Base-by-base conservation (phyloP, 2,797 vertebrate genomes). In the Sternotherus odoratus region DNA sequence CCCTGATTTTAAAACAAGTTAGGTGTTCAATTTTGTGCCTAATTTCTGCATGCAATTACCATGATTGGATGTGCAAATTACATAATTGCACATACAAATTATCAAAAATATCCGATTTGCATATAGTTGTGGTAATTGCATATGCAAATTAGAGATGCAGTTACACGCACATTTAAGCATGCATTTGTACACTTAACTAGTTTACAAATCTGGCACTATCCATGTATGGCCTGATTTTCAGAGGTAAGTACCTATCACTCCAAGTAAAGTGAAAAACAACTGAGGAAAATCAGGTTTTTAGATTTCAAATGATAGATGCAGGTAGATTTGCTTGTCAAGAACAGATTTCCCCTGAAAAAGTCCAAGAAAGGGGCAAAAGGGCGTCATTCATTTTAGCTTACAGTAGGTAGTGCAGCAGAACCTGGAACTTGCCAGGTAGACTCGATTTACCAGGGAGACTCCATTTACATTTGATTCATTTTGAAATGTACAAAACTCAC, bases 261-360 rank as follows among this genome's bases (percentile, higher is more conserved):
- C 86, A 49, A 3, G 88, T 93, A 88, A 85, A 69, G 21, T 39
- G 90, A 79, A 87, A 88, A 94, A 33, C 63, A 79, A 50, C 72
- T 92, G 87, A 77, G 91, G 80, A 91, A 89, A 90, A 69, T 94
- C 57, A 50, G 43, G 60, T 90, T 43, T 49, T 92, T 86, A 79
- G 87, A 92, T 92, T 16, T 85, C 84, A 84, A 90, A 51, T 89
- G 85, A 82, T 4, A 93, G 89, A 28, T 72, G 49, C 89, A 90
- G 53, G 24, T 94, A 48, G 1, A 0, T 86, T 90, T 48, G 3
- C 87, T 92, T 89, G 94, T 87, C 86, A 79, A 77, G 85, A 93
- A 84, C 0, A 72, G 91, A 93, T 93, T 96, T 97, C 93, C 94
- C 95, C 33, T 5, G 91, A 95, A 93, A 95, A 97, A 96, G 96